Evolutionary conservation across 2,888 invertebrate genomes (phyloP), one percentile per base, ranked within the genome.

Genomic region (Synergus japonicus): DNA sequence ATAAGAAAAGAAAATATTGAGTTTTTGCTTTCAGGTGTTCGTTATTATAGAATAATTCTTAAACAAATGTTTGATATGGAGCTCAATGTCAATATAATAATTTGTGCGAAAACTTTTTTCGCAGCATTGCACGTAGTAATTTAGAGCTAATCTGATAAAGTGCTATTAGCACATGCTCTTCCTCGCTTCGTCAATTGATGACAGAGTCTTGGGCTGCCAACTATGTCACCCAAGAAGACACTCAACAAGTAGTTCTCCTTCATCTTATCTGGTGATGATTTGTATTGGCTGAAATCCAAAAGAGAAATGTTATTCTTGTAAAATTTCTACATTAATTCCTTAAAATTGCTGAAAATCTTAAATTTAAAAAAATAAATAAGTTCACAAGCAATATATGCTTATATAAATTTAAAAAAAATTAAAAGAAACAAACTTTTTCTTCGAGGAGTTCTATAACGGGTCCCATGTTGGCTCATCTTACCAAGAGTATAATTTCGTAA

Each of bases 221-320:
- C 95, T 89, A 97, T 96, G 92, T 97, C 96, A 44, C 97, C 97
- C 80, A 97, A 93, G 92, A 97, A 97, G 83, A 97, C 96, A 90
- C 97, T 97, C 84, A 97, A 94, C 58, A 97, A 93, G 92, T 97
- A 97, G 93, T 96, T 96, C 93, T 97, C 96, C 92, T 97, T 93
- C 90, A 89, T 89, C 77, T 85, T 87, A 83, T 95, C 95, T 58
- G 96, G 94, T 76, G 96, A 96, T 78, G 94, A 93, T 92, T 96
- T 96, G 94, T 97, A 97, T 88, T 96, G 96, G 88, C 97, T 97
- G 94, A 54, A 89, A 91, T 78, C 78, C 5, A 83, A 81, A 78
- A 49, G 60, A n/a, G 44, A 54, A n/a, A 54, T 54, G 15, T 58
- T 1, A 58, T 9, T 9, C 1, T 15, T 9, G 18, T 18, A 3